These are phyloP conservation scores for Gila robusta DNA, from an alignment of 2,797 vertebrate species.

Conservation along the genomic window DNA sequence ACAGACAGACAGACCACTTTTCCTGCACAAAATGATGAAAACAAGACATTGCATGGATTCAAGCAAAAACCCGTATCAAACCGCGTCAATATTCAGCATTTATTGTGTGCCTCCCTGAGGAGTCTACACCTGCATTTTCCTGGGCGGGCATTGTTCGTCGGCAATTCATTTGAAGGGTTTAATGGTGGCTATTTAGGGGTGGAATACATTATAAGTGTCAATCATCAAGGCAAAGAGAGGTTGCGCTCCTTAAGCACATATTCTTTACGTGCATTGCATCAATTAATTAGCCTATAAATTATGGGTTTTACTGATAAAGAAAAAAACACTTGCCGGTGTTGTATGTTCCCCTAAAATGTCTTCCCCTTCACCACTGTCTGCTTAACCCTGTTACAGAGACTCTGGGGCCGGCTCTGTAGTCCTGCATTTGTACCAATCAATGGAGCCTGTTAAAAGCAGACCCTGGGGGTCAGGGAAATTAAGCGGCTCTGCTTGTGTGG, in stretches of 20 bases:
- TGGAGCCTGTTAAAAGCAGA: conserved; percentile 80
- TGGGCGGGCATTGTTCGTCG: conserved; percentile 64
- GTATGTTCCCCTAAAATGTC: conserved; percentile 61
- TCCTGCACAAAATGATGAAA: conserved; percentile 26
- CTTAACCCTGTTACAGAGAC: conserved; percentile 79
- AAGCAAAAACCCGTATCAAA: conserved; percentile 43
- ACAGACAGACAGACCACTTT: conserved; percentile 27
- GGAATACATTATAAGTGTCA: conserved; percentile 74
- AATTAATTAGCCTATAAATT: conserved; percentile 81
- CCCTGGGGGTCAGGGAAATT: conserved; percentile 80
- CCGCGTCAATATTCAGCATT: conserved; percentile 32
- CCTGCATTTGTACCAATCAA: conserved; percentile 82
- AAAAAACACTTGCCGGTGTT: conserved; percentile 48
- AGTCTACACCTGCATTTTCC: conserved; percentile 68
- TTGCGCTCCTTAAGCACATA: conserved; percentile 64
- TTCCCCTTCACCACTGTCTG: conserved; percentile 69
- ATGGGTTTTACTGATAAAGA: conserved; percentile 71
- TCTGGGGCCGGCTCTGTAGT: conserved; percentile 68
- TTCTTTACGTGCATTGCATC: conserved; percentile 69
- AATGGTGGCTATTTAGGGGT: conserved; percentile 72
- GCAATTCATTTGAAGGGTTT: conserved; percentile 70
- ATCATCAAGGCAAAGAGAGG: conserved; percentile 70
- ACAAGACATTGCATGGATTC: conserved; percentile 40
- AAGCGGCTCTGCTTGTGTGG: conserved; percentile 75
- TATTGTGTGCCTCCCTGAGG: conserved; percentile 48